Percentiles rank a stretch among this genome's conserved stretches.
Evolutionary conservation across 2,888 invertebrate species (phyloP).

Genomic region (Campopleginae sp.): DNA sequence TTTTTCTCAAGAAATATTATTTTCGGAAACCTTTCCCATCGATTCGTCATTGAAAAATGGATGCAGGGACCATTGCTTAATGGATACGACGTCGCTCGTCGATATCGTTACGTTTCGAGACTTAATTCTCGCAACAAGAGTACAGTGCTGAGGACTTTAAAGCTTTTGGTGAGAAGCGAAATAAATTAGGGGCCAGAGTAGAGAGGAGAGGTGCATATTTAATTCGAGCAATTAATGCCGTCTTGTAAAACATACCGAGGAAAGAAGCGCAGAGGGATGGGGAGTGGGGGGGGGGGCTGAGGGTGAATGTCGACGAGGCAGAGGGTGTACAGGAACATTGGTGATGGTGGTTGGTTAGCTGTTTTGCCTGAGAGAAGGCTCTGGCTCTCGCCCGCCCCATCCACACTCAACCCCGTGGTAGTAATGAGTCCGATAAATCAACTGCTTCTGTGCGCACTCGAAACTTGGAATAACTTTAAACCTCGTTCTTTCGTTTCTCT

Average conservation of each 20-base stretch:
- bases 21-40: background rate
- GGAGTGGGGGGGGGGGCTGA: slow-evolving; percentile 22
- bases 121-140: slow-evolving; percentile 72
- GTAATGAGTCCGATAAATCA: slow-evolving; percentile 85
- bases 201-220: slow-evolving; percentile 83
- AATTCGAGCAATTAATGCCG: slow-evolving; percentile 84
- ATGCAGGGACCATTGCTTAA: background rate
- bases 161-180: slow-evolving; percentile 82
- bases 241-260: slow-evolving; percentile 83
- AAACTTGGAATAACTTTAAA: slow-evolving; percentile 82
- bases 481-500: slow-evolving; percentile 65
- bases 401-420: slow-evolving; percentile 71
- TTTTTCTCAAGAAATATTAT: too few relatives aligned
- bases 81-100: background rate
- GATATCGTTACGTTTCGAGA: background rate
- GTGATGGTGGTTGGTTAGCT: slow-evolving; percentile 75
- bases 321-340: slow-evolving; percentile 64
- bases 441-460: slow-evolving; percentile 82
- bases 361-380: slow-evolving; percentile 72
- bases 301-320: slow-evolving; percentile 57
- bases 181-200: slow-evolving; percentile 80
- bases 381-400: slow-evolving; percentile 75
- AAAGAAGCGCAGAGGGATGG: slow-evolving; percentile 44
- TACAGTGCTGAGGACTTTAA: slow-evolving; percentile 77
- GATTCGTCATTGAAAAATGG: too few relatives aligned